Evolutionary conservation across 2,888 invertebrate species (phyloP).

Genomic region (Agrochola lychnidis): DNA sequence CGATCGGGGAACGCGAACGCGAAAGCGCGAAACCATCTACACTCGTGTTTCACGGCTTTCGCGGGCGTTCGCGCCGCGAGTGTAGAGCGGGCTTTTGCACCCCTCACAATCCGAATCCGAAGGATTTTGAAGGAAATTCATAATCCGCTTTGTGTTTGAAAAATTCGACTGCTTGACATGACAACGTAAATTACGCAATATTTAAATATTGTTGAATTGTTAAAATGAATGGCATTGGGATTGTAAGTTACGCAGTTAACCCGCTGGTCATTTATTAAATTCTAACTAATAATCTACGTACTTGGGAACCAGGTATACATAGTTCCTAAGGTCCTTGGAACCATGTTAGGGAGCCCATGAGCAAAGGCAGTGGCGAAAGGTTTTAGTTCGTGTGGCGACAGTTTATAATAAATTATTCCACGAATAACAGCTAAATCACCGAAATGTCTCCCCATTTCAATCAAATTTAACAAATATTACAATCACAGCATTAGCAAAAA

Average conservation of each 20-base stretch:
- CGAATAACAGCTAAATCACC: constrained; percentile 94
- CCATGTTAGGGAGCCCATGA: constrained; percentile 93
- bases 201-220: too few relatives aligned
- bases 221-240: too few relatives aligned
- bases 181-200: neutral
- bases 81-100: too few relatives aligned
- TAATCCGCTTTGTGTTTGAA: neutral
- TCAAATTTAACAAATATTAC: neutral
- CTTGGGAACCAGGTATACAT: constrained; percentile 93
- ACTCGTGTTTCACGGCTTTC: too few relatives aligned
- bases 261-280: neutral
- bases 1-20: too few relatives aligned
- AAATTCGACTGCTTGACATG: neutral
- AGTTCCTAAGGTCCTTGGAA: constrained; percentile 92
- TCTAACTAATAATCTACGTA: constrained; percentile 76
- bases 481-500: neutral
- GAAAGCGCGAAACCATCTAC: too few relatives aligned
- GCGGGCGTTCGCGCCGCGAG: too few relatives aligned
- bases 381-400: constrained; percentile 96
- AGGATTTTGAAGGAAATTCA: neutral
- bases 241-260: too few relatives aligned
- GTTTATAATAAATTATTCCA: constrained; percentile 94
- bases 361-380: constrained; percentile 94
- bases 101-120: neutral
- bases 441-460: constrained; percentile 91